Evolutionary conservation across 2,888 invertebrate genomes (phyloP), one percentile per base, ranked within the genome.

Genomic region (Acleris emargana): DNA sequence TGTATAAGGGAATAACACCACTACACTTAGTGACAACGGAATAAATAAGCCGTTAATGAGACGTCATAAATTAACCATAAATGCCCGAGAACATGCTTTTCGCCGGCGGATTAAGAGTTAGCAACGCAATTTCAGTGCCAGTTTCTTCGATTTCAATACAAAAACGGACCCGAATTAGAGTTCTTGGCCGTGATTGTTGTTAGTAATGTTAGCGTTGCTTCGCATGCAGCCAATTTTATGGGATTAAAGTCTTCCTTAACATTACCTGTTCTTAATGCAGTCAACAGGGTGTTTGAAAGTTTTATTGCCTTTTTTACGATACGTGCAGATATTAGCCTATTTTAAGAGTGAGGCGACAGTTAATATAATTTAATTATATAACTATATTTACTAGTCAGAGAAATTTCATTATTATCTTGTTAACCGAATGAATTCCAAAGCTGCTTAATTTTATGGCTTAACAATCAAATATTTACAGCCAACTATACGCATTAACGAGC

Each of bases 21-120:
- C 38, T 52, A 32, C 57, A 61, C 61, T 59, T 67, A 64, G 60
- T 49, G 42, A 62, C 64, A 64, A 63, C 51, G 52, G 62, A 64
- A 69, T 72, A 71, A 72, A 71, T 71, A 69, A 68, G 62, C 43
- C 64, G 64, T 67, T 72, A 69, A 71, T 70, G 63, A 69, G 67
- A 57, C 67, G 62, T 71, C 69, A 69, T 71, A 69, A 70, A 69
- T 68, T 62, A 58, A 62, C 62, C 61, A 63, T 67, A 67, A 69
- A 67, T 62, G 42, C 32, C 45, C 45, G 16, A 28, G n/a, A 22
- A 13, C 53, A 32, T 57, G 51, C 18, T 61, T 60, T 57, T 51
- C 66, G 25, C 13, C 11, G n/a, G 43, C 38, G 55, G 51, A 57
- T 66, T 57, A 49, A 60, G 22, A 50, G 43, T 17, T 45, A 45